These are phyloP conservation scores for Craniophora ligustri DNA, from an alignment of 2,888 invertebrate species.

Conservation along the genomic window DNA sequence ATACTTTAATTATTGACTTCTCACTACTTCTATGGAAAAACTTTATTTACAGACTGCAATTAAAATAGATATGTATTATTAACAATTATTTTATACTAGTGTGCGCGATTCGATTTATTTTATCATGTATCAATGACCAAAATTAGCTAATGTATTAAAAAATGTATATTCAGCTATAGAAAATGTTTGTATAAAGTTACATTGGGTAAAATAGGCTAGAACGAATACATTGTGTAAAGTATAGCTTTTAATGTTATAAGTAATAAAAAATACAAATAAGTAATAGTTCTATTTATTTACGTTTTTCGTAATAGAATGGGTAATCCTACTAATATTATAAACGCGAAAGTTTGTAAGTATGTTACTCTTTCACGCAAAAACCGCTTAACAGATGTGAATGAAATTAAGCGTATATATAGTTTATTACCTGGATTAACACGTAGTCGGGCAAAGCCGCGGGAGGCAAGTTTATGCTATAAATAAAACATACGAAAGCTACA, in stretches of 20 bases:
- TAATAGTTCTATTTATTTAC: not conserved
- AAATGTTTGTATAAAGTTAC: slow-evolving; percentile 50
- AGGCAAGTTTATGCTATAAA: too few species aligned
- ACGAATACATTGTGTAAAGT: slow-evolving; percentile 38
- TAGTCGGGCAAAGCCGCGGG: too few species aligned
- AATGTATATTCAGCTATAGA: slow-evolving; percentile 32
- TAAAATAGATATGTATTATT: slow-evolving; percentile 1
- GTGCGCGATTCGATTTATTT: slow-evolving; percentile 14
- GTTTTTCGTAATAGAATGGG: too few species aligned
- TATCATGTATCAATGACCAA: slow-evolving; percentile 48
- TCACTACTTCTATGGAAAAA: not conserved
- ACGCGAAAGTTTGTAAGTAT: too few species aligned
- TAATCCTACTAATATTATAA: too few species aligned
- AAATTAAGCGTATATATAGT: too few species aligned
- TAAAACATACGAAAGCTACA: too few species aligned
- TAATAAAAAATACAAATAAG: slow-evolving; percentile 42
- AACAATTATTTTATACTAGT: slow-evolving; percentile 21
- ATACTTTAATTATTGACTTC: slow-evolving; percentile 2
- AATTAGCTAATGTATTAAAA: slow-evolving; percentile 29
- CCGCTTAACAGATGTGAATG: too few species aligned
- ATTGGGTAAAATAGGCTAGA: slow-evolving; percentile 30
- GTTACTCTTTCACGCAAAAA: too few species aligned
- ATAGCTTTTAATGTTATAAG: slow-evolving; percentile 44
- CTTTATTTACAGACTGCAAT: slow-evolving; percentile 6
- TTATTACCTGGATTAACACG: too few species aligned